Percentiles rank a stretch among this genome's conserved stretches.
phyloP scores from a whole-genome alignment of 53 echinoderm and acorn worm genomes.

The Glandiceps talaboti region DNA sequence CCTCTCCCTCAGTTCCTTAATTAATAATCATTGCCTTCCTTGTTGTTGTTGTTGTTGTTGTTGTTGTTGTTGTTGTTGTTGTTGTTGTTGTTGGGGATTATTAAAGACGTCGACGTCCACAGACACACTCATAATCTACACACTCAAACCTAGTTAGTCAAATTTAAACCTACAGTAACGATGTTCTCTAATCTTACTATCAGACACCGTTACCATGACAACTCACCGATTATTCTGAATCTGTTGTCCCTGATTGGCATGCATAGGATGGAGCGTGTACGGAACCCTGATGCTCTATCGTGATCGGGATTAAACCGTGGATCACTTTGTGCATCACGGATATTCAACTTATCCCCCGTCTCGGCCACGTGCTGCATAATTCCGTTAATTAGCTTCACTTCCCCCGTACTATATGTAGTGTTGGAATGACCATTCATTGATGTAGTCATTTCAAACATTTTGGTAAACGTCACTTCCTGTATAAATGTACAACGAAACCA shows the following conservation, averaged over 20 bases:
- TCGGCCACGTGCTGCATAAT: conserved; percentile 91
- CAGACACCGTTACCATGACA: background rate
- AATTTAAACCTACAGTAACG: too few species aligned
- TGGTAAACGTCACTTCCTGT: conserved; percentile 91
- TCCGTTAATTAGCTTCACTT: conserved; percentile 75
- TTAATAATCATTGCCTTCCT: too few species aligned
- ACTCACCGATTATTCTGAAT: conserved; percentile 80
- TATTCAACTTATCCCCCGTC: conserved; percentile 80
- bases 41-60: too few species aligned
- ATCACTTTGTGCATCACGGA: conserved; percentile 76
- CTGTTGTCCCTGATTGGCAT: conserved; percentile 97
- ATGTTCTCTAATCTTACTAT: too few species aligned
- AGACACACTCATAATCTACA: too few species aligned
- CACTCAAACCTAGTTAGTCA: too few species aligned
- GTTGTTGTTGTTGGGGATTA: too few species aligned
- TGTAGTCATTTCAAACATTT: conserved; percentile 82
- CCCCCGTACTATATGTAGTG: conserved; percentile 57
- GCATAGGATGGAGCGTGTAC: conserved; percentile 87
- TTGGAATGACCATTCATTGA: conserved; percentile 79
- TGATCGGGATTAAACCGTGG: conserved; percentile 64
- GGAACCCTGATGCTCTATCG: conserved; percentile 71
- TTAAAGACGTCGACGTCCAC: too few species aligned
- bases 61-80: too few species aligned
- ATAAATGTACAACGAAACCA: too few species aligned
- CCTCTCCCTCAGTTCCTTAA: too few species aligned